Base-by-base conservation (phyloP, 1,140 invertebrate species). In the Drosophila azteca region DNA sequence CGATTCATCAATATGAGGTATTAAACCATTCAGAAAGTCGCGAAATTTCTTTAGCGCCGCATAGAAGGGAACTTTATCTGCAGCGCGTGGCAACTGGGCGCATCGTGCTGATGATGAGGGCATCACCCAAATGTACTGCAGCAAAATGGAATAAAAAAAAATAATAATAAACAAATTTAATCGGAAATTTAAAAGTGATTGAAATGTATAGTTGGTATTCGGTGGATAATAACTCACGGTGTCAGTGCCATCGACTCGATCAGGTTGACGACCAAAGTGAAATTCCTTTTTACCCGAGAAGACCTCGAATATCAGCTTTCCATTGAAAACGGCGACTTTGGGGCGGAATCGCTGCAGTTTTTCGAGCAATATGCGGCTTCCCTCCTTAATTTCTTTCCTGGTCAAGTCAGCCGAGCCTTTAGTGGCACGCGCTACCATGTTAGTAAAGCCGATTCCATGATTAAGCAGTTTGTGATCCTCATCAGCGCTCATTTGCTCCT, bases 311-410 rank as follows among this genome's bases (percentile, higher is more conserved):
- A 99, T 99, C 60, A 99, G 94, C 94, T 99, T 99, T 6, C 98
- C 98, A 94, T 99, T 99, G 92, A 99, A 99, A 20, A 99, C 98
- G 43, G 97, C 98, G 87, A 99, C 98, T 94, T 99, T 99, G 58
- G 98, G 98, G 87, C 96, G 95, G 93, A 96, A 99, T 81, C 96
- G 96, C 92, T 96, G 94, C 66, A 99, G 93, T 92, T 99, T 99
- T 91, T 98, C 97, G 66, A 97, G 93, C 64, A 99, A 92, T 82
- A 98, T 95, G 91, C 96, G 95, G 80, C 96, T 97, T 80, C 98
- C 98, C 94, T 99, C 97, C 93, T 98, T 98, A 79, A 99, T 99
- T 94, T 99, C 98, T 92, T 98, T 97, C 84, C 97, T 95, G 49
- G 97, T 98, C 44, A 99, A 93, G 94, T 99, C 98, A 11, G 97